Base-by-base conservation (phyloP, 2,113 vertebrate genomes). In the Spheniscus mendiculus region DNA sequence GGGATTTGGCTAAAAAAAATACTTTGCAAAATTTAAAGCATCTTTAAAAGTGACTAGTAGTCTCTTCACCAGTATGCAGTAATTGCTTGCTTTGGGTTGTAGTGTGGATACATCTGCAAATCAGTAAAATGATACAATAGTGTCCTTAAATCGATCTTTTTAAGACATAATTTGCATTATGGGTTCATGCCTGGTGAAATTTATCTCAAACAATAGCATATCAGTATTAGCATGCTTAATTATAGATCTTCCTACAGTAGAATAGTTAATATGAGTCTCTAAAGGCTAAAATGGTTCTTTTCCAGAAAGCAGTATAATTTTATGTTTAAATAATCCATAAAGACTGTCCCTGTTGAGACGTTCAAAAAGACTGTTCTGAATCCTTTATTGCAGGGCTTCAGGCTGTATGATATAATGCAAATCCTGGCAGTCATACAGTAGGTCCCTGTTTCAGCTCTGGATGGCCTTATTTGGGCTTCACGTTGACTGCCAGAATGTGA, bases 251-350 rank as follows among this genome's bases (percentile, higher is more conserved):
- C 77, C 77, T 77, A 30, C 70, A 71, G 79, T n/a, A 52, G 52
- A 84, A 77, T 58, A 70, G 73, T 40, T 65, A 8, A n/a, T 14
- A 77, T 15, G 77, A 83, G 89, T 81, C 91, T 91, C 92, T 71
- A 56, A 47, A 95, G 93, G 77, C 94, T 70, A 3, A 92, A 97
- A 93, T 52, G 53, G 58, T 85, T 91, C 89, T 92, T 88, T 94
- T 58, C 53, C 87, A 92, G 74, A 91, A 80, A 92, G 78, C 81
- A 18, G 12, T 85, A 45, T 94, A 78, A 88, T 97, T 96, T 97
- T 93, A 93, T 81, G 74, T 78, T 95, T 95, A 95, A 97, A 94
- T 97, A 96, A 95, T 95, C 95, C 95, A 97, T 97, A 94, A 96
- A 95, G 81, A 63, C 74, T 53, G 42, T 96, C 90, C 89, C 74